Evolutionary conservation across 1,140 invertebrate genomes (phyloP), one percentile per base, ranked within the genome.

Genomic region (Drosophila quadrilineata): DNA sequence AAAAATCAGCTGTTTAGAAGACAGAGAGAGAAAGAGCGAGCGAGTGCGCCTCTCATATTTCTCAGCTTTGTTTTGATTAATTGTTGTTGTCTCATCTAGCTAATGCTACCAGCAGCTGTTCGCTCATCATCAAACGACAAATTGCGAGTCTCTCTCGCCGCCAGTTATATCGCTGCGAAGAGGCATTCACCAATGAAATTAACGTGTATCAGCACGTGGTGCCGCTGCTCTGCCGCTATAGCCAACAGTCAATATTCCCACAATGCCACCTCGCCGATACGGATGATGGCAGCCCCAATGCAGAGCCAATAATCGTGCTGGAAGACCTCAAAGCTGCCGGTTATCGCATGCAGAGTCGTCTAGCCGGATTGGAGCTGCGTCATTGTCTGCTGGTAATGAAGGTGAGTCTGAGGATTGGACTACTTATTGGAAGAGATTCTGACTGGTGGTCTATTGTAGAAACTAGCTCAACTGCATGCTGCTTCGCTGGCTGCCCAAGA

Each of bases 121-220:
- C 79, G 10, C 50, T 89, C 5, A 89, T 89, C 26, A 70, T 89
- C 5, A 89, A 89, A 59, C 69, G 88, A 6, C 88, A 89, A 67
- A 87, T 89, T 58, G 56, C 85, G 21, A 89, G 82, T 48, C 67
- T 73, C 46, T 86, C 87, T 0, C 77, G 88, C 6, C 74, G 88
- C 1, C 67, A 86, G 54, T 71, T 89, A 0, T 89, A 89, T 56
- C 76, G 88, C 8, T 89, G 88, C 40, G 71, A 75, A 24, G 82
- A 87, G 70, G 88, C 88, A 16, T 89, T 89, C 31, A 62, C 35
- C 21, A 89, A 89, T 45, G 88, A 89, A 56, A 89, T 89, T 28
- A 73, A 73, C 8, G 87, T 84, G 16, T 89, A 89, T 40, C 72
- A 53, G 16, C 58, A 89, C 33, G 40, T 89, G 19, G 72, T 89